Base-by-base conservation (phyloP, 2,113 vertebrate species). In the Mastomys natalensis region DNA sequence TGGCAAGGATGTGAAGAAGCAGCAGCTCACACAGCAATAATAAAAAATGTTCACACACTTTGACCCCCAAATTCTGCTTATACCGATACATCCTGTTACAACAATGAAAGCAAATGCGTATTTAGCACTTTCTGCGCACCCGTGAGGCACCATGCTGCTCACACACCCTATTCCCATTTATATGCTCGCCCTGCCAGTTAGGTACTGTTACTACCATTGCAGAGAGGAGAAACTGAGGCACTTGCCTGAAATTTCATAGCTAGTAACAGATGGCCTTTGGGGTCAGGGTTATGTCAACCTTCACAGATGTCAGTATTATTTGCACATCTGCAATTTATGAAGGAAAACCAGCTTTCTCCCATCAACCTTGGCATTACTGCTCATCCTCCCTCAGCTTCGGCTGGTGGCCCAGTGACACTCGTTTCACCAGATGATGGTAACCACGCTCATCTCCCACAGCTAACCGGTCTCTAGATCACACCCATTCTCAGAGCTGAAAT, bases 31-130 rank as follows among this genome's bases (percentile, higher is more conserved):
- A 2, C 45, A 43, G 77, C 15, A 24, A 45, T 43, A 60, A 73
- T 24, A 86, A 64, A 95, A 82, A n/a, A 64, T 0, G 8, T 76
- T 86, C 62, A 13, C 7, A 16, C 15, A n/a, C 53, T 53, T 43
- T 95, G 96, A 94, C 64, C n/a, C 22, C 58, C 81, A 58, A 89
- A 92, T 89, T 88, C 92, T 93, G 84, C 94, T 93, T 51, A 76
- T 51, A 9, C 74, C 0, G 4, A 73, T 55, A 58, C 74, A 76
- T 80, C 90, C 94, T 94, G 78, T 91, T 60, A 31, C 1, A 22
- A 55, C 43, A 91, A 48, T 13, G 40, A 91, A 48, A 40, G 72
- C 68, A 43, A 58, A 53, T 40, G 40, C 5, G 0, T 19, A 22
- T 62, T n/a, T 93, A 66, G 90, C 76, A 72, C 80, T 93, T 90